These are phyloP conservation scores for Corythoichthys intestinalis DNA, from an alignment of 2,113 vertebrate genomes.

Conservation along the genomic window DNA sequence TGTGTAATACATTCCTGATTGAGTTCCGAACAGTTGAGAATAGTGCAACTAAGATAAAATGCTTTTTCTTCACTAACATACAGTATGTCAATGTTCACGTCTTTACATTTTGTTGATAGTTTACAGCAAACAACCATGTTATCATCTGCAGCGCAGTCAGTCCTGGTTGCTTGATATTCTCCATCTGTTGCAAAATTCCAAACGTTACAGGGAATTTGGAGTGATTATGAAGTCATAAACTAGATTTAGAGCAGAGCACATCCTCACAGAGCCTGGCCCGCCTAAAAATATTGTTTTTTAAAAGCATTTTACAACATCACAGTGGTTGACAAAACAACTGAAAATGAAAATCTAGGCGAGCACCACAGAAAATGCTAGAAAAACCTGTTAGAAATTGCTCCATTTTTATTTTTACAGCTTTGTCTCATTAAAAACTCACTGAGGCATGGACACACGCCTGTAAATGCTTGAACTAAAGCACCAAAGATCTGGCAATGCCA, in stretches of 20 bases:
- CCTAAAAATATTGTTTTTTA: slow-evolving; percentile 12
- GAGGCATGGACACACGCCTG: slow-evolving; percentile 12
- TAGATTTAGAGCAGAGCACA: slow-evolving; percentile 32
- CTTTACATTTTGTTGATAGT: background rate
- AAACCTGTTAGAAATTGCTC: slow-evolving; percentile 20
- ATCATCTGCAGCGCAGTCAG: background rate
- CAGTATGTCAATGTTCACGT: background rate
- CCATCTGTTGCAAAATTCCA: slow-evolving; percentile 22
- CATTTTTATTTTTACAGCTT: slow-evolving; percentile 16
- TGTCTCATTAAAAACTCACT: slow-evolving; percentile 16
- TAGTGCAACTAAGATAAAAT: too few species aligned
- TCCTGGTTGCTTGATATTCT: slow-evolving; percentile 13
- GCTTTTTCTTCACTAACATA: background rate
- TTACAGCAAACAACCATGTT: background rate
- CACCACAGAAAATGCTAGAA: background rate
- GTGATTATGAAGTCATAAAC: slow-evolving; percentile 30
- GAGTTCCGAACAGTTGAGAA: background rate
- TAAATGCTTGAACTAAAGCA: background rate
- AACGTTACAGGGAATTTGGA: slow-evolving; percentile 18
- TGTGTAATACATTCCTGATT: background rate
- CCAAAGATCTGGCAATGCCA: background rate
- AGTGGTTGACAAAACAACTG: background rate
- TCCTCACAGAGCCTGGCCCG: slow-evolving; percentile 19
- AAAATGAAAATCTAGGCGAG: background rate
- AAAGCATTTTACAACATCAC: slow-evolving; percentile 6